Percentiles rank a stretch among this genome's conserved stretches.
phyloP scores from a whole-genome alignment of 2,888 invertebrate species.

The Drosophila anomalata region DNA sequence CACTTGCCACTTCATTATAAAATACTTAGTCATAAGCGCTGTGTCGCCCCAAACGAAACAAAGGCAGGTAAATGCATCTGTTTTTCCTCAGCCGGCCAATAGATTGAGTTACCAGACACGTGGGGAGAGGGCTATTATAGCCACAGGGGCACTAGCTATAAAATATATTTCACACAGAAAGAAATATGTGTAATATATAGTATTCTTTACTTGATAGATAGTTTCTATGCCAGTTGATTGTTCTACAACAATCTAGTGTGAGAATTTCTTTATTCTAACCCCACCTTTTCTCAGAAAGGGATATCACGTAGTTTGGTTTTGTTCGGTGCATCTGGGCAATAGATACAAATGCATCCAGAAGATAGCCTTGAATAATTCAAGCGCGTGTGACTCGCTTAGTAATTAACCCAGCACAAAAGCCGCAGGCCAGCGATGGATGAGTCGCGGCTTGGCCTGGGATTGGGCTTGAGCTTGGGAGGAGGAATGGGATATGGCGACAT shows the following conservation, averaged over 20 bases:
- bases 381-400: slow-evolving; percentile 80
- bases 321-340: slow-evolving; percentile 44
- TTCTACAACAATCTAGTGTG: too few relatives aligned
- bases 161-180: slow-evolving; percentile 2
- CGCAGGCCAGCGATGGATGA: slow-evolving; percentile 72
- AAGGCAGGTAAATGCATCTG: slow-evolving; percentile 34
- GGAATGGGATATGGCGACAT: slow-evolving; percentile 7
- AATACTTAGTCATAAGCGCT: slow-evolving; percentile 64
- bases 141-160: neutral
- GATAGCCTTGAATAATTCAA: slow-evolving; percentile 80
- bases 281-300: neutral
- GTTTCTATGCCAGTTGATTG: too few relatives aligned
- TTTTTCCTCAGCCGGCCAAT: slow-evolving; percentile 1
- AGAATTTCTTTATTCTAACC: too few relatives aligned
- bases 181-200: neutral
- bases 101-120: slow-evolving; percentile 44
- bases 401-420: slow-evolving; percentile 77
- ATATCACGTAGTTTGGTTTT: neutral
- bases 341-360: slow-evolving; percentile 52
- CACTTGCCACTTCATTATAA: slow-evolving; percentile 72
- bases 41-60: slow-evolving; percentile 49
- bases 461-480: slow-evolving; percentile 12
- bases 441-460: slow-evolving; percentile 55
- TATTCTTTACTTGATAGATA: too few relatives aligned
- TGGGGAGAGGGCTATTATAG: neutral